Evolutionary conservation across 2,888 invertebrate genomes (phyloP).

Genomic region (Hydrotaea diabolus): DNA sequence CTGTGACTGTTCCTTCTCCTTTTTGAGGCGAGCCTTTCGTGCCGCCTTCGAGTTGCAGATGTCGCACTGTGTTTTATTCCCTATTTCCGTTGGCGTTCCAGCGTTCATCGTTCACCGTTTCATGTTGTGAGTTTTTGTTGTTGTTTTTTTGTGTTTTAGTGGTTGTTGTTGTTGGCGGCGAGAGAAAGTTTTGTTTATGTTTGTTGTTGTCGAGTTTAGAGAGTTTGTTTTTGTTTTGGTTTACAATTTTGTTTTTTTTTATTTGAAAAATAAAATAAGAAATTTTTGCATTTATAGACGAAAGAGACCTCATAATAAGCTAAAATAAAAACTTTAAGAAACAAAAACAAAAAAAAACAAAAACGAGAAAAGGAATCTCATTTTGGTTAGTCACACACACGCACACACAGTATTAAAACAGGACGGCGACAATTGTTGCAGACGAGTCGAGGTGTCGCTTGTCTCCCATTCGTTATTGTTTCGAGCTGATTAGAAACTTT

Average conservation of each 20-base stretch:
- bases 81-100: constrained; percentile 81
- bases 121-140: constrained; percentile 30
- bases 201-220: constrained; percentile 44
- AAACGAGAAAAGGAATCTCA: constrained; percentile 17
- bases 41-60: constrained; percentile 89
- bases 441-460: not conserved
- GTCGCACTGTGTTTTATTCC: constrained; percentile 95
- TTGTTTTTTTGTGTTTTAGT: constrained; percentile 31
- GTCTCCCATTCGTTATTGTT: not conserved
- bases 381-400: constrained; percentile 58
- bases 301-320: constrained; percentile 43
- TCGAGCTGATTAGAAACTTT: constrained; percentile 44
- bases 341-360: too few relatives aligned
- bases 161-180: constrained; percentile 37
- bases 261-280: constrained; percentile 61
- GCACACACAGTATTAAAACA: not conserved
- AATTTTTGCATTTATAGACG: constrained; percentile 49
- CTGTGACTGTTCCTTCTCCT: constrained; percentile 82
- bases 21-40: constrained; percentile 86
- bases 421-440: constrained; percentile 9
- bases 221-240: constrained; percentile 29
- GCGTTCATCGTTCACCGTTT: constrained; percentile 52
- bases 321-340: constrained; percentile 45
- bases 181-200: constrained; percentile 20
- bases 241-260: constrained; percentile 55